Evolutionary conservation across 2,888 invertebrate genomes (phyloP).

Genomic region (Ditula angustiorana): DNA sequence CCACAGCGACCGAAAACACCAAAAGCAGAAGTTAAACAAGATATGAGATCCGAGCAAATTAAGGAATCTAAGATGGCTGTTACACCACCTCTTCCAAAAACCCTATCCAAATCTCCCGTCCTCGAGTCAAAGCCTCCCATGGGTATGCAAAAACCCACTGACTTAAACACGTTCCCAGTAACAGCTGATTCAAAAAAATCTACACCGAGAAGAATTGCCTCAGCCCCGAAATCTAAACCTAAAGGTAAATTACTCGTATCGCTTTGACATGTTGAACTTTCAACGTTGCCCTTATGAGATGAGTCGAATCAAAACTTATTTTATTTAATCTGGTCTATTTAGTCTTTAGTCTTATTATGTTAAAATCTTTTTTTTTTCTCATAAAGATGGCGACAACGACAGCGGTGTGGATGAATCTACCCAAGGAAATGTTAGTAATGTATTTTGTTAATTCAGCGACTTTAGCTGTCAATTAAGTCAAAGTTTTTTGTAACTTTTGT

Average conservation of each 20-base stretch:
- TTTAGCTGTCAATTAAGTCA: background rate
- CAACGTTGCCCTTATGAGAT: constrained; percentile 54
- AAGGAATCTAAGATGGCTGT: constrained; percentile 55
- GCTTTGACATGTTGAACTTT: background rate
- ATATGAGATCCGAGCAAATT: constrained; percentile 51
- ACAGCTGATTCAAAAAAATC: constrained; percentile 68
- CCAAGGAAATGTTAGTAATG: constrained; percentile 90
- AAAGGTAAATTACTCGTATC: too few relatives aligned
- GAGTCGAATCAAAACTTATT: too few relatives aligned
- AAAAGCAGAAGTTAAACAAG: constrained; percentile 64
- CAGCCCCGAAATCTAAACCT: constrained; percentile 74
- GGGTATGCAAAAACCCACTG: constrained; percentile 69
- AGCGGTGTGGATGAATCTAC: constrained; percentile 93
- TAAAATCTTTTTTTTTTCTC: constrained; percentile 57
- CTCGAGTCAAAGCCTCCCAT: constrained; percentile 62
- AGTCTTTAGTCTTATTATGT: too few relatives aligned
- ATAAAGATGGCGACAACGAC: constrained; percentile 92
- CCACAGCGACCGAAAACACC: constrained; percentile 74
- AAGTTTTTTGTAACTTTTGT: background rate
- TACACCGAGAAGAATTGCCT: constrained; percentile 73
- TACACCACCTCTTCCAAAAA: constrained; percentile 62
- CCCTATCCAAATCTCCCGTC: constrained; percentile 63
- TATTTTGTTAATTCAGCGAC: background rate
- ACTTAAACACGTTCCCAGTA: constrained; percentile 63
- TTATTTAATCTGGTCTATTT: too few relatives aligned